Evolutionary conservation across 2,113 vertebrate genomes (phyloP).

Genomic region (Corythornis madagascariensis): DNA sequence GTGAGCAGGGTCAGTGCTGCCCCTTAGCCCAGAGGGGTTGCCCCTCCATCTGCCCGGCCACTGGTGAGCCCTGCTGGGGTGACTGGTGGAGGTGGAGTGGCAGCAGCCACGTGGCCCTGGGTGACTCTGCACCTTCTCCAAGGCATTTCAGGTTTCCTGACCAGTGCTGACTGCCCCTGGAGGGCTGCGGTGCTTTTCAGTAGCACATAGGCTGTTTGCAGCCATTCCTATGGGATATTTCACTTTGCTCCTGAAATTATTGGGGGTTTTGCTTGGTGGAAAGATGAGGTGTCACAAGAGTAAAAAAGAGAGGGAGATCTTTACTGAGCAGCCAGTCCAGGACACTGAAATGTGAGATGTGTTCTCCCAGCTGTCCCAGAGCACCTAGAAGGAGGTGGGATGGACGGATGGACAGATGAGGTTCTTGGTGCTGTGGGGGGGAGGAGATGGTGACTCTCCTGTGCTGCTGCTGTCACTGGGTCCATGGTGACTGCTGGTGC

Average conservation of each 20-base stretch:
- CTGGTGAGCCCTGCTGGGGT: neutral
- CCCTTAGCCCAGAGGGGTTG: neutral
- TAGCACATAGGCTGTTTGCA: neutral
- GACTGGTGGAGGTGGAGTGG: neutral
- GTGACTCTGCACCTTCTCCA: neutral
- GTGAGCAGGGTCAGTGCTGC: neutral
- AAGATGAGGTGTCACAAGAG: neutral
- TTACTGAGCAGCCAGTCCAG: neutral
- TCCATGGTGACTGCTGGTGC: neutral
- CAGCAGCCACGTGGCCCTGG: neutral
- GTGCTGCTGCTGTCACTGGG: neutral
- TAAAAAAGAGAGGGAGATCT: neutral
- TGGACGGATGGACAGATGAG: fast-evolving
- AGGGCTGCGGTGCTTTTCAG: neutral
- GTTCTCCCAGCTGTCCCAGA: neutral
- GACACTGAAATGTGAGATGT: neutral
- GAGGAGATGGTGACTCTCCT: neutral
- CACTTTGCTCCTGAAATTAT: neutral
- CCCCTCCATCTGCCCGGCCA: fast-evolving
- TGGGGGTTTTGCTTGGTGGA: neutral
- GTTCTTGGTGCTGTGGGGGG: neutral
- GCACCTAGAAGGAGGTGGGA: neutral
- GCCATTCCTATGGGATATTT: neutral
- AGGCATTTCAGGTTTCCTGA: neutral
- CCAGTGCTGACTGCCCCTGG: neutral